These are phyloP conservation scores for Carterocephalus palaemon DNA, from an alignment of 2,888 invertebrate genomes.

Conservation along the genomic window DNA sequence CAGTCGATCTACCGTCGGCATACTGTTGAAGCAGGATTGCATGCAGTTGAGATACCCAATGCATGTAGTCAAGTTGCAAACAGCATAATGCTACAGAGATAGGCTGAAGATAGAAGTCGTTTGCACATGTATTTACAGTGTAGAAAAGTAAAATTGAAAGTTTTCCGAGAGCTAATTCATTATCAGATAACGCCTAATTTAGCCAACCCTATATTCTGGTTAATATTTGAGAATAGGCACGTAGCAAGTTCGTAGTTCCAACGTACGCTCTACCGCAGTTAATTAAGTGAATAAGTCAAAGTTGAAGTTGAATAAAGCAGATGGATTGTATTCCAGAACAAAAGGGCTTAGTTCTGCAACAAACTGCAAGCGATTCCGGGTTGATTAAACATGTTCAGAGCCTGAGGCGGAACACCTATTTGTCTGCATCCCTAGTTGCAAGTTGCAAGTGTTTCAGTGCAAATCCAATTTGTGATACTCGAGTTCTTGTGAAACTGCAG, in stretches of 20 bases:
- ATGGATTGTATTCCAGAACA: constrained; percentile 21
- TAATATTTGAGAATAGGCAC: constrained; percentile 10
- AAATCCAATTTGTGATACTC: constrained; percentile 16
- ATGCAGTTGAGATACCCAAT: too few species aligned
- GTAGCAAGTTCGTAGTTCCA: constrained; percentile 1
- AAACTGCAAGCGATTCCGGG: constrained; percentile 35
- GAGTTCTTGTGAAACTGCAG: constrained; percentile 5
- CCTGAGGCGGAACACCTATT: constrained; percentile 12
- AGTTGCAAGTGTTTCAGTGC: constrained; percentile 15
- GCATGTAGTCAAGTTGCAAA: too few species aligned
- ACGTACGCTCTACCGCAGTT: constrained; percentile 4
- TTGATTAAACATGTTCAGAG: constrained; percentile 38
- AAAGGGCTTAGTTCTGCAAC: constrained; percentile 13
- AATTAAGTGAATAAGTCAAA: constrained; percentile 23
- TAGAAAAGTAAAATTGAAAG: too few species aligned
- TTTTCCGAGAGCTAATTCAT: too few species aligned
- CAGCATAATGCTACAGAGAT: too few species aligned
- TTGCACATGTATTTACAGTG: too few species aligned
- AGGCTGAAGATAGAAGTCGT: too few species aligned
- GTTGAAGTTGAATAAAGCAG: constrained; percentile 17
- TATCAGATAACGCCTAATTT: too few species aligned
- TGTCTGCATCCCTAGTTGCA: constrained; percentile 11
- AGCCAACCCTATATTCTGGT: too few species aligned
- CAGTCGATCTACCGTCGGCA: too few species aligned
- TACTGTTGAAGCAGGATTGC: too few species aligned